These are phyloP conservation scores for Chromobotia macracanthus DNA, from an alignment of 2,797 vertebrate genomes.

Conservation along the genomic window DNA sequence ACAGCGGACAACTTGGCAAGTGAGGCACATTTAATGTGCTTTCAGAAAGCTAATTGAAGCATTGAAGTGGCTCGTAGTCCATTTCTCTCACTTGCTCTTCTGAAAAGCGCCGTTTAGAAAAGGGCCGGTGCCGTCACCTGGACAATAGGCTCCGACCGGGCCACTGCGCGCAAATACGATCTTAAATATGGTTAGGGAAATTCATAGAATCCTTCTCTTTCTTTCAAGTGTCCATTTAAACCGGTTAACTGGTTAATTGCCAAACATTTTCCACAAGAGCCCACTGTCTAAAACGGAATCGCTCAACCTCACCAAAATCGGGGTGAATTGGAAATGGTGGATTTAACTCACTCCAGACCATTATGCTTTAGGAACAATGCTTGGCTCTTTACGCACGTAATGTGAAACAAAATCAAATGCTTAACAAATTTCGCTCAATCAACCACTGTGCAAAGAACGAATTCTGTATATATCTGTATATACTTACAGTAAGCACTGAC, in stretches of 20 bases:
- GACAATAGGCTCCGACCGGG: constrained; percentile 89
- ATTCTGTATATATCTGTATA: background rate
- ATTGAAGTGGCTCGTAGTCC: constrained; percentile 81
- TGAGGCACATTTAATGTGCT: constrained; percentile 91
- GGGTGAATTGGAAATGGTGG: constrained; percentile 82
- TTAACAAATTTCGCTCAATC: constrained; percentile 1
- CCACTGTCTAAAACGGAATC: constrained; percentile 84
- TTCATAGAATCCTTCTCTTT: constrained; percentile 78
- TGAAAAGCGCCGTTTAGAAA: constrained; percentile 82
- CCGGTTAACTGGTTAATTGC: constrained; percentile 80
- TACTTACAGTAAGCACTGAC: background rate
- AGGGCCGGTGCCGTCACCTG: constrained; percentile 76
- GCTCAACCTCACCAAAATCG: constrained; percentile 80
- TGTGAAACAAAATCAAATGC: background rate
- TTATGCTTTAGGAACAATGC: constrained; percentile 25
- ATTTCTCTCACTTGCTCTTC: constrained; percentile 82
- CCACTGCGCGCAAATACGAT: constrained; percentile 87
- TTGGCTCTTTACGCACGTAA: background rate
- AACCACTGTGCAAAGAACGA: background rate
- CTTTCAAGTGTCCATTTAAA: constrained; percentile 81
- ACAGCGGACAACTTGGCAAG: constrained; percentile 75
- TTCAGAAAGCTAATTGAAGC: constrained; percentile 93
- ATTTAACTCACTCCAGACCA: constrained; percentile 51
- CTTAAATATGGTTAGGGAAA: constrained; percentile 84
- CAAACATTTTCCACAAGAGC: constrained; percentile 82